Evolutionary conservation across 1,140 invertebrate genomes (phyloP).

Genomic region (Stenopsyche tienmushanensis): DNA sequence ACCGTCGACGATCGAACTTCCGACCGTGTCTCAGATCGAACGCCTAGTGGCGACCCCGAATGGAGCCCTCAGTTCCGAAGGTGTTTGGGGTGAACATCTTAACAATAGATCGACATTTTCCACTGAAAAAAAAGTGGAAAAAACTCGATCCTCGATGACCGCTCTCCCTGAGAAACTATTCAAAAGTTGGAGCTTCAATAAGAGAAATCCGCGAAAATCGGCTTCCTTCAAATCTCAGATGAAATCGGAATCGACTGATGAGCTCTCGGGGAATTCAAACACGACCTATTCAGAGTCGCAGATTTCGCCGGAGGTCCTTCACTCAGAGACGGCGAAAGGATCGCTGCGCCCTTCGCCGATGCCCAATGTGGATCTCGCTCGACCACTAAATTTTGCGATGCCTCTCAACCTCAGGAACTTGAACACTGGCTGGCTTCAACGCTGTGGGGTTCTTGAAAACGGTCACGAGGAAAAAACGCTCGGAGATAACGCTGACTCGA

Average conservation of each 20-base stretch:
- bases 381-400: not conserved
- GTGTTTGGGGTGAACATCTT: slow-evolving; percentile 60
- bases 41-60: not conserved
- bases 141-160: slow-evolving; percentile 43
- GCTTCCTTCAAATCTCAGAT: slow-evolving; percentile 45
- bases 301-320: not conserved
- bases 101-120: slow-evolving; percentile 30
- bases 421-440: slow-evolving; percentile 58
- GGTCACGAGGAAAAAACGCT: no score
- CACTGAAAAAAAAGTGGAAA: slow-evolving; percentile 37
- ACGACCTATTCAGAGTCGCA: no score
- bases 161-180: slow-evolving; percentile 69
- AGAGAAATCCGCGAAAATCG: slow-evolving; percentile 75
- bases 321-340: not conserved
- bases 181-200: slow-evolving; percentile 64
- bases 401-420: slow-evolving; percentile 49
- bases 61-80: slow-evolving; percentile 12
- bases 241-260: not conserved
- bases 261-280: not conserved
- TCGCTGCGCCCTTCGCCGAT: slow-evolving; percentile 17
- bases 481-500: slow-evolving; percentile 35
- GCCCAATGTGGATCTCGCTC: slow-evolving; percentile 20
- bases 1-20: slow-evolving; percentile 12
- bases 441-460: no score
- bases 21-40: not conserved